phyloP scores from a whole-genome alignment of 2,888 invertebrate species.

The Phengaris arion region DNA sequence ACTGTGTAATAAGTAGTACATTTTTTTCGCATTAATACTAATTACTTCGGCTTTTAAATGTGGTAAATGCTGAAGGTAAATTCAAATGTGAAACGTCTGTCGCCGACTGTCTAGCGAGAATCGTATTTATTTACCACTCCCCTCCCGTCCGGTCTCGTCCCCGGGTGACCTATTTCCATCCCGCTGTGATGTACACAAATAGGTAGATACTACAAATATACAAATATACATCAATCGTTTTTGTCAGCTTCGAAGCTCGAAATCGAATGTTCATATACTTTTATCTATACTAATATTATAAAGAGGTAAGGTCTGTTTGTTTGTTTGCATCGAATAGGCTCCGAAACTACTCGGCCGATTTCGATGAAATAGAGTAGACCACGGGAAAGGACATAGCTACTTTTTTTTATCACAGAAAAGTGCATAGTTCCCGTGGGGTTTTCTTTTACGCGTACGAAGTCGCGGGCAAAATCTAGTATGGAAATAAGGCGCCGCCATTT shows the following conservation, averaged over 20 bases:
- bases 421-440: no score
- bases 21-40: not conserved
- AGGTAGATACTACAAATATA: not conserved
- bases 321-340: no score
- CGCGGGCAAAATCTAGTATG: no score
- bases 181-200: slow-evolving; percentile 43
- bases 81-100: not conserved
- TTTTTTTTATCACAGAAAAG: no score
- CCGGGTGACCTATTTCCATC: slow-evolving; percentile 56
- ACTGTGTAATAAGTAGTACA: no score
- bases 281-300: no score
- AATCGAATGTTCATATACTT: not conserved
- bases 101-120: slow-evolving; percentile 17
- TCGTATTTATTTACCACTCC: slow-evolving; percentile 45
- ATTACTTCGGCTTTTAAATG: not conserved
- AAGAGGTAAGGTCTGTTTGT: no score
- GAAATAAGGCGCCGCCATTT: no score
- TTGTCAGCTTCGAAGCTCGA: not conserved
- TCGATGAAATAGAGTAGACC: no score
- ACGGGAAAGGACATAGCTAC: no score
- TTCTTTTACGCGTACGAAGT: no score
- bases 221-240: not conserved
- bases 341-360: no score
- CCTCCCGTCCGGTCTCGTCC: slow-evolving; percentile 35
- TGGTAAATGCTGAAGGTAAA: not conserved